Base-by-base conservation (phyloP, 2,888 invertebrate species). In the Euclidia mi region DNA sequence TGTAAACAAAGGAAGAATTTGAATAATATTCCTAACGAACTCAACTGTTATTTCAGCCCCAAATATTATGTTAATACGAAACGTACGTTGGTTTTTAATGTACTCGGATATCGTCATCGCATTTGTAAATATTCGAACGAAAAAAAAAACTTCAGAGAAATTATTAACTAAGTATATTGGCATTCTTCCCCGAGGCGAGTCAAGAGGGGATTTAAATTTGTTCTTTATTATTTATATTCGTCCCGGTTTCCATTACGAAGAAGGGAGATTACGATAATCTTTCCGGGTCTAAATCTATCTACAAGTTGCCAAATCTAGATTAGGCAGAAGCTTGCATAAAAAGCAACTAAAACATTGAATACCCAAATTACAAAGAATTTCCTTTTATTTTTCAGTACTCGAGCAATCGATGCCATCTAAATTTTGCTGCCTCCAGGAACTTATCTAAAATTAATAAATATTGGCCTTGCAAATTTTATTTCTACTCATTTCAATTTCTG, bases 131-230 rank as follows among this genome's bases (percentile, higher is more conserved):
- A 40, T 18, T 11, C 18, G 3, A 29, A 17, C 9, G 15, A 29
- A 29, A 38, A n/a, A n/a, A n/a, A 47, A 29, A 29, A 47, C 40
- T 31, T 47, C 47, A 40, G 40, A 47, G 31, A 38, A 29, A 38
- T 47, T 20, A 18, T 18, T 10, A 11, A 32, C 12, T 10, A 15
- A 12, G 12, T 34, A 9, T 20, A 34, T 44, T 15, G 18, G n/a
- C n/a, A 34, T 20, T 44, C 4, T 11, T 44, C 12, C 2, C 9
- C 12, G 18, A 44, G 12, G 3, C 3, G 3, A 12, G 12, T 34
- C 10, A 12, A 20, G 10, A 12, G 17, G 11, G 15, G 12, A 34
- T 11, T 11, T 20, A 43, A 17, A 28, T 43, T 11, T 32, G 4
- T 18, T 12, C 17, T 10, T n/a, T 17, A n/a, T n/a, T n/a, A 17